phyloP scores from a whole-genome alignment of 1,140 invertebrate genomes.

The Saccostrea cuccullata region DNA sequence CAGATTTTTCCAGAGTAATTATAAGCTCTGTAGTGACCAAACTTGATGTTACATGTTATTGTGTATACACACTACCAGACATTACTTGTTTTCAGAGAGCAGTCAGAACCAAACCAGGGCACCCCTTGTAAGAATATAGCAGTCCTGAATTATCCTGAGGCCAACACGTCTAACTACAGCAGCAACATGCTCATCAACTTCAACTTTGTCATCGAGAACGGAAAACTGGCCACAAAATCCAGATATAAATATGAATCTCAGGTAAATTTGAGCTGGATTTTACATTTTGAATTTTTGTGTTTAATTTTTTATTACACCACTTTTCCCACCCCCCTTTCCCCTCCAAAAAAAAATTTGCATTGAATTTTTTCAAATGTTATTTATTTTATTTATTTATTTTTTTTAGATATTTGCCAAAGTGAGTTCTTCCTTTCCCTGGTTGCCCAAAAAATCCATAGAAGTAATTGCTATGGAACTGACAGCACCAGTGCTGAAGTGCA shows the following conservation, averaged over 20 bases:
- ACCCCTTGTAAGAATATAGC: conserved; percentile 47
- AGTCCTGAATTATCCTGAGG: conserved; percentile 33
- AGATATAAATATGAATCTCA: conserved; percentile 64
- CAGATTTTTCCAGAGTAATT: too few species aligned
- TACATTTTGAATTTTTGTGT: background rate
- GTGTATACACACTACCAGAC: too few species aligned
- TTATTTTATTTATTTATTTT: background rate
- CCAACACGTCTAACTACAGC: conserved; percentile 43
- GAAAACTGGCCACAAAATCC: conserved; percentile 53
- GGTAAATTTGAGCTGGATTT: conserved; percentile 43
- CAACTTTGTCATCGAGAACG: conserved; percentile 57
- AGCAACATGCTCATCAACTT: conserved; percentile 57
- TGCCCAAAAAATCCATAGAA: conserved; percentile 81
- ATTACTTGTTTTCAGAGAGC: background rate
- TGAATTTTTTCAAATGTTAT: background rate
- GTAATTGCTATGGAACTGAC: conserved; percentile 83
- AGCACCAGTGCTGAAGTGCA: conserved; percentile 80
- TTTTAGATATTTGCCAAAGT: conserved; percentile 76
- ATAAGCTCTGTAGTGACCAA: too few species aligned
- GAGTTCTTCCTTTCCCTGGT: conserved; percentile 80
- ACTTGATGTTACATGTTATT: too few species aligned
- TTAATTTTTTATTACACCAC: too few species aligned
- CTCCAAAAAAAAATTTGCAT: background rate
- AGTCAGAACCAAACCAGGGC: conserved; percentile 41
- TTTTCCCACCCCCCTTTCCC: background rate